Percentiles rank a stretch among this genome's conserved stretches.
Conservation (phyloP, 2,888 invertebrate species). For the Hermodice carunculata region DNA sequence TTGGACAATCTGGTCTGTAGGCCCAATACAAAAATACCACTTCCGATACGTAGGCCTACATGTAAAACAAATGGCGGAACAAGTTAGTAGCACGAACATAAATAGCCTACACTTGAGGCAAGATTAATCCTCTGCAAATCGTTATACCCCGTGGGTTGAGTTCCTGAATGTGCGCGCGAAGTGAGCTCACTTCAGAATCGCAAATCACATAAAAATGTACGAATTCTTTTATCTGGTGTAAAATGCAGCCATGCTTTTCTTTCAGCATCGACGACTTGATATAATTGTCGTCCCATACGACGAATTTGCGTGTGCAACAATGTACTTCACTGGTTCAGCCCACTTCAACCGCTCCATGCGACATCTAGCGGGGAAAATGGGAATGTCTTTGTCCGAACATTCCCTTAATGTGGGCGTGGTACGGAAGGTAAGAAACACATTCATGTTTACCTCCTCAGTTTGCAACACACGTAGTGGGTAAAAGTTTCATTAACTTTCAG, state of each 20-base stretch:
- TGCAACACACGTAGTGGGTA: no score
- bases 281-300: conserved; percentile 71
- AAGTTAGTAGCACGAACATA: no score
- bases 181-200: not conserved
- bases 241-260: not conserved
- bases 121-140: no score
- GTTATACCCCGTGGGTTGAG: no score
- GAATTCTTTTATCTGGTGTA: not conserved
- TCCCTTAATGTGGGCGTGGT: conserved; percentile 71
- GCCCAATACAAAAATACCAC: no score
- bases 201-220: not conserved
- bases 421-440: conserved; percentile 72
- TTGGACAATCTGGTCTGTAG: no score
- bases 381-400: conserved; percentile 72
- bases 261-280: conserved; percentile 70
- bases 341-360: conserved; percentile 72
- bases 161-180: no score
- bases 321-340: conserved; percentile 73
- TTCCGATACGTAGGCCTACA: no score
- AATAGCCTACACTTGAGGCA: no score
- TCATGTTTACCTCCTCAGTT: no score
- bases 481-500: no score
- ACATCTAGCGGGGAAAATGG: conserved; percentile 70
- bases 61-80: no score
- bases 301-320: conserved; percentile 71